phyloP scores from a whole-genome alignment of 2,113 vertebrate species.

The cat (Felis catus) region DNA sequence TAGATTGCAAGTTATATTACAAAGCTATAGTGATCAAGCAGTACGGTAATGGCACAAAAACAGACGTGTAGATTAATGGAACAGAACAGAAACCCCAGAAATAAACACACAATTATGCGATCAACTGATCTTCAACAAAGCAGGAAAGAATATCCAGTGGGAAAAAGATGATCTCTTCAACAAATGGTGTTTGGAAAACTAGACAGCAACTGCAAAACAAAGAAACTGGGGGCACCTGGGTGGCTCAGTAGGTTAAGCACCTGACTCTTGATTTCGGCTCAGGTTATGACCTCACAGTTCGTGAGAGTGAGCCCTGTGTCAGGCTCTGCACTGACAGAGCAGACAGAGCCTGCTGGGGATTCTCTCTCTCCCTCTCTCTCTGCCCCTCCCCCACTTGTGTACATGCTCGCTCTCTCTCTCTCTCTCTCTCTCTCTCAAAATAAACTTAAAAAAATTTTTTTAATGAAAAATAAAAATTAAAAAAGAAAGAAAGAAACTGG shows the following conservation, averaged over 20 bases:
- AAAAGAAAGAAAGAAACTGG: background rate
- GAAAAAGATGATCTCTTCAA: background rate
- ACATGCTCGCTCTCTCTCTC: too few species aligned
- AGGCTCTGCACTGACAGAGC: too few species aligned
- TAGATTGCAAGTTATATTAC: background rate
- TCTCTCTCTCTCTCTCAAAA: too few species aligned
- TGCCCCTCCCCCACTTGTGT: too few species aligned
- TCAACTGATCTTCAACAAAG: background rate
- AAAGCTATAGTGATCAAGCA: background rate
- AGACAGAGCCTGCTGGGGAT: too few species aligned
- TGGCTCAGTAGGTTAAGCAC: too few species aligned
- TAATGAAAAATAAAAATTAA: too few species aligned
- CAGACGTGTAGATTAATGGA: background rate
- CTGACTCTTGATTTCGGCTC: too few species aligned
- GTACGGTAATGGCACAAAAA: background rate
- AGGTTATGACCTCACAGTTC: too few species aligned
- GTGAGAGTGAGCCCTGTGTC: too few species aligned
- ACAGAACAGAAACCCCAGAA: background rate
- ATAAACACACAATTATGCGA: background rate
- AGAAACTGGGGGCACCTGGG: background rate
- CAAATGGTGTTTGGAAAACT: background rate
- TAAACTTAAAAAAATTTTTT: too few species aligned
- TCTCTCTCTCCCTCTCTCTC: too few species aligned
- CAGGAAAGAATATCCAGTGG: background rate
- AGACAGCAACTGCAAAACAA: background rate